These are phyloP conservation scores for Phalangium opilio DNA, from an alignment of 2,888 invertebrate genomes.

Conservation along the genomic window DNA sequence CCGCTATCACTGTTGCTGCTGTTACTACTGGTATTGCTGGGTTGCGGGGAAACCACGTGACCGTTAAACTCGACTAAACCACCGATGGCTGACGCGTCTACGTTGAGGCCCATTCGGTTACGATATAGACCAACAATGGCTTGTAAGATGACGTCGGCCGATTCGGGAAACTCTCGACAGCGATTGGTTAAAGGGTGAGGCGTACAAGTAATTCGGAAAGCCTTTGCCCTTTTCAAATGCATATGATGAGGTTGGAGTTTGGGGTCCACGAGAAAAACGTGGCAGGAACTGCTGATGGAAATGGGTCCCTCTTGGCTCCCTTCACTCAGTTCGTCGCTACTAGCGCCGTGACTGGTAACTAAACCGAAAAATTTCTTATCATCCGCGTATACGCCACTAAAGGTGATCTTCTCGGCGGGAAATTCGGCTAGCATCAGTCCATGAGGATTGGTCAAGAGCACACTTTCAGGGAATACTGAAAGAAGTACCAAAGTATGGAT, in stretches of 20 bases:
- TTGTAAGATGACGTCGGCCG: slow-evolving; percentile 48
- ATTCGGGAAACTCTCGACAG: slow-evolving; percentile 78
- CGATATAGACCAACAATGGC: slow-evolving; percentile 42
- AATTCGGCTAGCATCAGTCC: slow-evolving; percentile 71
- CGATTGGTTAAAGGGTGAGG: slow-evolving; percentile 32
- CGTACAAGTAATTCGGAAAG: slow-evolving; percentile 73
- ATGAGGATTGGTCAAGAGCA: slow-evolving; percentile 60
- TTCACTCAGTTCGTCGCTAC: slow-evolving; percentile 21
- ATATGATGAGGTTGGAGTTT: slow-evolving; percentile 64
- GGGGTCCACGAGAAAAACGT: slow-evolving; percentile 84
- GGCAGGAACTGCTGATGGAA: slow-evolving; percentile 55
- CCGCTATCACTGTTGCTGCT: slow-evolving; percentile 89
- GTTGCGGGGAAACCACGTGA: slow-evolving; percentile 58
- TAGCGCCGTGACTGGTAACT: slow-evolving; percentile 45
- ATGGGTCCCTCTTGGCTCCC: slow-evolving; percentile 22
- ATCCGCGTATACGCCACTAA: slow-evolving; percentile 76
- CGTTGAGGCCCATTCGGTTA: slow-evolving; percentile 11
- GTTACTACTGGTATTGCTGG: slow-evolving; percentile 47
- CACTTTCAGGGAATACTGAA: slow-evolving; percentile 59
- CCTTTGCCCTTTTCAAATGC: slow-evolving; percentile 61
- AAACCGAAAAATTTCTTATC: slow-evolving; percentile 84
- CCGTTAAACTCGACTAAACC: slow-evolving; percentile 33
- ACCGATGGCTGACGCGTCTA: slow-evolving; percentile 14
- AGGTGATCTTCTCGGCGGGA: slow-evolving; percentile 67
- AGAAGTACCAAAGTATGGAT: slow-evolving; percentile 61